Evolutionary conservation across 2,113 vertebrate genomes (phyloP), one percentile per base, ranked within the genome.

Genomic region (Catharus bicknelli): DNA sequence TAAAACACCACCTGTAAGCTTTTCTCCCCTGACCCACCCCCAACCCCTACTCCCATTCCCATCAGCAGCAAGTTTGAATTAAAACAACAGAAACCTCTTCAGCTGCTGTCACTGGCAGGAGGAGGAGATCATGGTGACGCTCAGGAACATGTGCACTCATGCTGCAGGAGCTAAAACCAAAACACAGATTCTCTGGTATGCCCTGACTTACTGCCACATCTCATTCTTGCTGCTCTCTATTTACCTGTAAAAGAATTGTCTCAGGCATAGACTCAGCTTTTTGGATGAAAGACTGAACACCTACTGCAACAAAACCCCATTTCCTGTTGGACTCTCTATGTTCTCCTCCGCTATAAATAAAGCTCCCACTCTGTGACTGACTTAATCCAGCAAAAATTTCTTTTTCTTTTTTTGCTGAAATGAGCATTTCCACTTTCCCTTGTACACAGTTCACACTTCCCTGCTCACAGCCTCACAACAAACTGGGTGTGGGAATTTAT

Each of bases 311-410:
- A 61, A 77, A 88, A 36, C 3, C 20, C 21, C 4, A 1, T 30
- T 55, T 89, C 32, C 26, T 73, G 2, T 62, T 64, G 20, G n/a
- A 38, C 22, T 84, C 53, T 3, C 0, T 81, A 5, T 81, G 68
- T 79, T 81, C 62, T 91, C 26, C 64, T 69, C 58, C 0, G 0
- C 27, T 84, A 32, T 70, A 93, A 93, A 91, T 81, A 64, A 86
- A 92, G 17, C 70, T 90, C 21, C 70, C 51, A 19, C 13, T 77
- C 83, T 74, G 27, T 2, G 5, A 53, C 48, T 40, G 58, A 47
- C 22, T 93, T 91, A 66, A 87, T 79, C 50, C 70, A 79, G 20
- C 47, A 79, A 58, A 95, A 93, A 53, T 42, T 16, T 36, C 68
- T 30, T 78, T 36, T 51, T 83, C 7, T 53, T 53, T 79, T 83